phyloP scores from a whole-genome alignment of 2,113 vertebrate genomes.

The Pollachius pollachius region DNA sequence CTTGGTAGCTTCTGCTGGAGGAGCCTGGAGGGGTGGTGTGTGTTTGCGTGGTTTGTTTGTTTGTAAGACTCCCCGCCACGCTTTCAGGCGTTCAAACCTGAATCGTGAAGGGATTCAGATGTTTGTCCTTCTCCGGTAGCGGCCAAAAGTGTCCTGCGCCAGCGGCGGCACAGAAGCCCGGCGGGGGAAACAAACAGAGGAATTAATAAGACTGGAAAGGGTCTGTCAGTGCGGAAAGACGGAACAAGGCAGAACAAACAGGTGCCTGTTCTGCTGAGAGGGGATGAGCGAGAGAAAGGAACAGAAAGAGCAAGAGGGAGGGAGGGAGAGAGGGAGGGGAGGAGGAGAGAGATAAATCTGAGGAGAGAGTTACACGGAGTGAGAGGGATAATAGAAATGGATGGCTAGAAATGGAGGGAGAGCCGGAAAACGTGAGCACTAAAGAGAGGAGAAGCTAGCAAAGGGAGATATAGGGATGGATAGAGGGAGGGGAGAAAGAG shows the following conservation, averaged over 20 bases:
- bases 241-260: constrained; percentile 46
- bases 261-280: constrained; percentile 48
- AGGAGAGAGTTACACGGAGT: background rate
- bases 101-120: constrained; percentile 29
- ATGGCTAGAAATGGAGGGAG: background rate
- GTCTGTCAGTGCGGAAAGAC: constrained; percentile 45
- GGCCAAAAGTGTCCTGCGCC: constrained; percentile 29
- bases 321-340: background rate
- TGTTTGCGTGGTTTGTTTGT: no score
- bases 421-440: background rate
- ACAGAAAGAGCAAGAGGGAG: background rate
- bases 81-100: background rate
- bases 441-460: background rate
- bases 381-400: background rate
- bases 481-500: background rate
- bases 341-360: background rate
- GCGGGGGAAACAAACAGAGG: constrained; percentile 24
- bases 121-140: constrained; percentile 55
- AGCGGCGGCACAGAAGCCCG: constrained; percentile 20
- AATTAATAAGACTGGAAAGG: constrained; percentile 52
- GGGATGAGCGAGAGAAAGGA: constrained; percentile 13
- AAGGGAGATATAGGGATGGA: background rate
- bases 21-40: no score
- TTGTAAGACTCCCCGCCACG: no score
- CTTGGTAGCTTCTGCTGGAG: no score